These are phyloP conservation scores for Chorisops tibialis DNA, from an alignment of 2,888 invertebrate genomes.

Conservation along the genomic window DNA sequence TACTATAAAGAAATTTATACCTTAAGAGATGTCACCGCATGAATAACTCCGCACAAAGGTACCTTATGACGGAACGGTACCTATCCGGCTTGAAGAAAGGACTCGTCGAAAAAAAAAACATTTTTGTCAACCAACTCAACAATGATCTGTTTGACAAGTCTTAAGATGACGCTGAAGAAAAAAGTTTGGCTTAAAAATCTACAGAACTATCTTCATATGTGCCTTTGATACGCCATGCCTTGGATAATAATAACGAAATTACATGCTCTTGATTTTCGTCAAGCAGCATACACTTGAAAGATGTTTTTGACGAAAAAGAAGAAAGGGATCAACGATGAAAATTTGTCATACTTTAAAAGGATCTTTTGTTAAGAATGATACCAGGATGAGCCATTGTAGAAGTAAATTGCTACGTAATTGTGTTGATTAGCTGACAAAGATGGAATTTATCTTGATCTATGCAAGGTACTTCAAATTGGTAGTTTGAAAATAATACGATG, in stretches of 20 bases:
- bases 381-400: not conserved
- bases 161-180: constrained; percentile 7
- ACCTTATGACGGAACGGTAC: not conserved
- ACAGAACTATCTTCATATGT: not conserved
- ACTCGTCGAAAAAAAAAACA: constrained; percentile 7
- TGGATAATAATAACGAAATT: constrained; percentile 20
- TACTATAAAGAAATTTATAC: constrained; percentile 24
- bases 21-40: constrained; percentile 25
- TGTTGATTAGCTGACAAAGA: constrained; percentile 8
- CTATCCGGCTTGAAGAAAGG: constrained; percentile 5
- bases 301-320: not conserved
- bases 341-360: not conserved
- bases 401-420: not conserved
- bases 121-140: constrained; percentile 18
- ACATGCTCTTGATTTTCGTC: constrained; percentile 25
- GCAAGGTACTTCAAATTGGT: too few species aligned
- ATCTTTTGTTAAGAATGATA: not conserved
- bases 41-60: constrained; percentile 21
- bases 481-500: too few species aligned
- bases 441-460: not conserved
- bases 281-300: constrained; percentile 17
- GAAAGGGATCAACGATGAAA: not conserved
- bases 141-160: constrained; percentile 19
- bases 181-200: constrained; percentile 11
- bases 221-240: not conserved